These are phyloP conservation scores for Caenorhabditis sp. DNA, from an alignment of 2,888 invertebrate genomes.

Conservation along the genomic window DNA sequence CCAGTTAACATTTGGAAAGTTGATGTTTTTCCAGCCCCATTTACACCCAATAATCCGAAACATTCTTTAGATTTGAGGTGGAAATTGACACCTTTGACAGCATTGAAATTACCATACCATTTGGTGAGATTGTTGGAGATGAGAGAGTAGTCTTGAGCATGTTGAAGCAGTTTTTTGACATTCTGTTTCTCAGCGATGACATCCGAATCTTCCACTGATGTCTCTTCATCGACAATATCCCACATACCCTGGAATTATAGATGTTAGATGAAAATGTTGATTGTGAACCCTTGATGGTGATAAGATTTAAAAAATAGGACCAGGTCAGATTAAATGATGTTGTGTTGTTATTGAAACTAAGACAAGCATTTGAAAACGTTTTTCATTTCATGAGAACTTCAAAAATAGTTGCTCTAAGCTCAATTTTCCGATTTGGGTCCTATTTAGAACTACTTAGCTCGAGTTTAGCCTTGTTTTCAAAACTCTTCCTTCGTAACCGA, in stretches of 20 bases:
- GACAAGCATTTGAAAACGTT: no score
- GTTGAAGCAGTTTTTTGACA: conserved; percentile 21
- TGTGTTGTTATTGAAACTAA: no score
- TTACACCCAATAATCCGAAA: conserved; percentile 65
- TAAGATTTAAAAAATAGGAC: no score
- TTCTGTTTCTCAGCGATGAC: conserved; percentile 57
- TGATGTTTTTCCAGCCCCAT: conserved; percentile 67
- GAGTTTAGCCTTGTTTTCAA: no score
- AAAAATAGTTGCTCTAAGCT: no score
- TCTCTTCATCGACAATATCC: conserved; percentile 21
- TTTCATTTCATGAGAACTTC: no score
- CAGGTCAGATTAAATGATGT: no score
- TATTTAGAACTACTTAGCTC: no score
- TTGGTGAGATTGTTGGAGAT: conserved; percentile 54
- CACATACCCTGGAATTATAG: conserved; percentile 9
- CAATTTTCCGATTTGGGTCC: no score
- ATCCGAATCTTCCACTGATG: conserved; percentile 57
- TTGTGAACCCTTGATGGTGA: no score
- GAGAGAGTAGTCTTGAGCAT: conserved; percentile 21
- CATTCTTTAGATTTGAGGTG: conserved; percentile 59
- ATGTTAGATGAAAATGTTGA: no score
- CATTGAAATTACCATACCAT: conserved; percentile 61
- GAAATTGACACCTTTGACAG: conserved; percentile 64
- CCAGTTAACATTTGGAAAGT: conserved; percentile 66
- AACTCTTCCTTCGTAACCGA: no score